Percentiles rank a stretch among this genome's conserved stretches.
These are phyloP conservation scores for Bungarus multicinctus DNA, from an alignment of 2,113 vertebrate genomes.

Conservation along the genomic window DNA sequence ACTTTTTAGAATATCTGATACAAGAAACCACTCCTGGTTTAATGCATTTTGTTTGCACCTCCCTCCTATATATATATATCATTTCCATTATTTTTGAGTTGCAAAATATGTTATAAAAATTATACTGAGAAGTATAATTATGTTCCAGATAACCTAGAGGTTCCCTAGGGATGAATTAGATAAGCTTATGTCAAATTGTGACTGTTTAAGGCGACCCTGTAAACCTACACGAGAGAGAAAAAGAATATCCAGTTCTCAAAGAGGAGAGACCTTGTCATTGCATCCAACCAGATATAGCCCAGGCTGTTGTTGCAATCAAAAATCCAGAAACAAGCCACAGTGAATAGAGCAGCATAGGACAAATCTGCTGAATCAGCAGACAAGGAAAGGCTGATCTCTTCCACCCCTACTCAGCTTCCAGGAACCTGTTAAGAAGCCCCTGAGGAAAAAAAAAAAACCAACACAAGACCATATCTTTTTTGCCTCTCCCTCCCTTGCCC, in stretches of 20 bases:
- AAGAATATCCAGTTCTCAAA: not conserved
- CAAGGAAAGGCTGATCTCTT: not conserved
- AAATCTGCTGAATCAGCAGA: not conserved
- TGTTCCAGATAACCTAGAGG: not conserved
- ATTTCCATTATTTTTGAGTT: not conserved
- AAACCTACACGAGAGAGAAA: not conserved
- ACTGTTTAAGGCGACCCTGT: not conserved
- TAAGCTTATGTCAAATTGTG: not conserved
- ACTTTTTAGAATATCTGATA: not conserved
- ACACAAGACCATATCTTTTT: not conserved
- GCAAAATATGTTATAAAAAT: not conserved
- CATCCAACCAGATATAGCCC: not conserved
- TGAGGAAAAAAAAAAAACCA: not conserved
- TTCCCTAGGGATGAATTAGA: not conserved
- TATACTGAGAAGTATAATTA: not conserved
- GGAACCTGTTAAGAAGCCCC: rapidly evolving
- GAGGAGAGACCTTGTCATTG: not conserved
- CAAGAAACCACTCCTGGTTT: not conserved
- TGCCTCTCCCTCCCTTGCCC: not conserved
- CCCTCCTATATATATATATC: not conserved
- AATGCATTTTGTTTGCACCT: not conserved
- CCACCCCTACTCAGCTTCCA: not conserved
- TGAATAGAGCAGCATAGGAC: not conserved
- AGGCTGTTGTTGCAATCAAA: not conserved
- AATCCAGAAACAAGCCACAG: not conserved